Conservation (phyloP, 2,888 invertebrate genomes). For the Perizoma affinitatum region DNA sequence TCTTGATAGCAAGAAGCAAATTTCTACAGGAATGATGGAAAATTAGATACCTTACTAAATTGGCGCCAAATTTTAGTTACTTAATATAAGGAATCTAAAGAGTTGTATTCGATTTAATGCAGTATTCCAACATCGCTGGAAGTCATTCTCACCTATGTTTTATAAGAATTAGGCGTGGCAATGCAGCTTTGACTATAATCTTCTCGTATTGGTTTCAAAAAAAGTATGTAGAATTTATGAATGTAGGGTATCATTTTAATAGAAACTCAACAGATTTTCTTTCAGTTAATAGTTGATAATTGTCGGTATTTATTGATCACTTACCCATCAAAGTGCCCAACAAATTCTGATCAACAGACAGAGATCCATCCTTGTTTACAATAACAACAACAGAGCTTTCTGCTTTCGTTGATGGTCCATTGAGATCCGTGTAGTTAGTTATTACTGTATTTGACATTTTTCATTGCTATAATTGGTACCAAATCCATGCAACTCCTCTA, state of each 20-base stretch:
- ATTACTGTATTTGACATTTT: conserved; percentile 83
- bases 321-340: conserved; percentile 92
- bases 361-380: conserved; percentile 93
- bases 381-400: conserved; percentile 92
- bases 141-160: no score
- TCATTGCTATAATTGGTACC: conserved; percentile 61
- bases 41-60: conserved; percentile 10
- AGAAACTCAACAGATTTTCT: no score
- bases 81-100: background rate
- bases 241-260: no score
- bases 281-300: no score
- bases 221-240: no score
- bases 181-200: no score
- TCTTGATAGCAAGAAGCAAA: background rate
- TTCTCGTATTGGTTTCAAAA: no score
- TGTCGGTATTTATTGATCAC: conserved; percentile 36
- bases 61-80: conserved; percentile 45
- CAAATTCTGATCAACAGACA: conserved; percentile 92
- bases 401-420: conserved; percentile 80
- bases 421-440: conserved; percentile 81
- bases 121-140: no score
- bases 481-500: conserved; percentile 68
- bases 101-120: no score
- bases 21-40: background rate
- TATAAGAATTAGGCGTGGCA: no score